Percentiles rank a stretch among this genome's conserved stretches.
phyloP scores from a whole-genome alignment of 2,113 vertebrate species.

The Xyrauchen texanus region DNA sequence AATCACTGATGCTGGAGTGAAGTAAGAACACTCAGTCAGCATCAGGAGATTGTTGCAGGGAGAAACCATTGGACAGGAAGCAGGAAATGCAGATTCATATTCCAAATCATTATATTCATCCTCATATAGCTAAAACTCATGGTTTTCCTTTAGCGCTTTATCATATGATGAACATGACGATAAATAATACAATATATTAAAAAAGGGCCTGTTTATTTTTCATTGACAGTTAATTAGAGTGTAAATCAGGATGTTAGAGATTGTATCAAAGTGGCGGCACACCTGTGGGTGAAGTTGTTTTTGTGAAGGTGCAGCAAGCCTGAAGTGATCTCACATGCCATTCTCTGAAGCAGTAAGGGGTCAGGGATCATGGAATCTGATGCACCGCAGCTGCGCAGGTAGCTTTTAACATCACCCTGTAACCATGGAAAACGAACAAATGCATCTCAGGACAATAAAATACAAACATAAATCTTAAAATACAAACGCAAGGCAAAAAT shows the following conservation, averaged over 20 bases:
- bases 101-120: too few relatives aligned
- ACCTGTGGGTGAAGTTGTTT: slow-evolving; percentile 93
- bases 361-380: slow-evolving; percentile 82
- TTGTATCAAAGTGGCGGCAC: slow-evolving; percentile 7
- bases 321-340: slow-evolving; percentile 92
- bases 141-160: too few relatives aligned
- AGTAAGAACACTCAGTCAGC: slow-evolving; percentile 87
- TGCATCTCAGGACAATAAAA: neutral
- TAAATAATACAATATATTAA: too few relatives aligned
- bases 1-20: slow-evolving; percentile 99
- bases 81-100: too few relatives aligned
- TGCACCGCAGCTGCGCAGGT: slow-evolving; percentile 85
- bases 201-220: too few relatives aligned
- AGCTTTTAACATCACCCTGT: slow-evolving; percentile 94
- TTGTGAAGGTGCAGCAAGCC: slow-evolving; percentile 89
- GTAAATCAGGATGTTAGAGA: too few relatives aligned
- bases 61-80: slow-evolving; percentile 40
- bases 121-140: too few relatives aligned
- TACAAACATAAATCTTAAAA: too few relatives aligned
- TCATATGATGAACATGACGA: too few relatives aligned
- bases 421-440: slow-evolving; percentile 3
- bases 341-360: slow-evolving; percentile 86
- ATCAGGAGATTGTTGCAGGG: slow-evolving; percentile 97
- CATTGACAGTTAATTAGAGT: too few relatives aligned
- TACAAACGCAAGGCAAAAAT: too few relatives aligned